phyloP scores from a whole-genome alignment of 2,113 vertebrate genomes.

The Psephotus haematonotus region DNA sequence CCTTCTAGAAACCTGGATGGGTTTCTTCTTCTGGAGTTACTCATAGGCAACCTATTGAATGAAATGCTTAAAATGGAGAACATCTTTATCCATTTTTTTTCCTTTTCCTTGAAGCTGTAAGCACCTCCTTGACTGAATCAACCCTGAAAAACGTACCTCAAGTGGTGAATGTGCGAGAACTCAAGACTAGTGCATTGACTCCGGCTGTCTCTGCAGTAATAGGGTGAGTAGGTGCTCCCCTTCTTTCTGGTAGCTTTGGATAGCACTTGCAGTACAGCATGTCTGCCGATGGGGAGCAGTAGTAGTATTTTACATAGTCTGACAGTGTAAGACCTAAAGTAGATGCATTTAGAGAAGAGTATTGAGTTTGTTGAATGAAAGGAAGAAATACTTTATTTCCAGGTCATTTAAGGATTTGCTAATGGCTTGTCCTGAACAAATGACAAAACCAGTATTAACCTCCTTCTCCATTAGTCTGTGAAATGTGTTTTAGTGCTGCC shows the following conservation, averaged over 20 bases:
- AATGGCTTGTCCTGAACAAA: neutral
- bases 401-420: neutral
- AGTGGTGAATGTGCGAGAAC: constrained; percentile 89
- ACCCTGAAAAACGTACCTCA: constrained; percentile 90
- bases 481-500: neutral
- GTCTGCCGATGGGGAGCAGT: constrained; percentile 35
- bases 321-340: neutral
- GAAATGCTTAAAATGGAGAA: neutral
- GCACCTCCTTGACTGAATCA: constrained; percentile 85
- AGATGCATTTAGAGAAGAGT: neutral
- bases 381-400: neutral
- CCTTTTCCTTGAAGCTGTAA: constrained; percentile 58
- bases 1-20: neutral
- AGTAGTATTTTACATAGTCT: neutral
- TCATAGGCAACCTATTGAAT: neutral
- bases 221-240: constrained; percentile 72
- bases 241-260: neutral
- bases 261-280: neutral
- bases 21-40: neutral
- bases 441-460: neutral
- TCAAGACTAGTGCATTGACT: constrained; percentile 76
- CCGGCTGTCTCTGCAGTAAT: constrained; percentile 69
- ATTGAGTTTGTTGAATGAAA: neutral
- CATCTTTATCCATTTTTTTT: neutral
- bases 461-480: neutral